Evolutionary conservation across 2,113 vertebrate genomes (phyloP).

Genomic region (Nothoprocta pentlandii): DNA sequence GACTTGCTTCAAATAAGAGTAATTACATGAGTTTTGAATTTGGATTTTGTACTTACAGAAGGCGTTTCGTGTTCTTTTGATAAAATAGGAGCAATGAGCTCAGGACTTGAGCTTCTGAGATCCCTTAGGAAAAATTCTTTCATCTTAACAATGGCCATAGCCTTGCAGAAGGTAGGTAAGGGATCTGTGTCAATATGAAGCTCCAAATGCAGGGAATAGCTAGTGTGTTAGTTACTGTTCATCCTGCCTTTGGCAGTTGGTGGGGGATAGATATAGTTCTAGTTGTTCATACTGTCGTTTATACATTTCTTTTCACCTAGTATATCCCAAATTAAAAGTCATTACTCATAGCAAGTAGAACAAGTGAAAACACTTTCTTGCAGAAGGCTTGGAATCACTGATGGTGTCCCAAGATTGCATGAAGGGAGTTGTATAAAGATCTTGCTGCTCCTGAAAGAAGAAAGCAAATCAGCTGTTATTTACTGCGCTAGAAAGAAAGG

Average conservation of each 20-base stretch:
- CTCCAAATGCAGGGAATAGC: background rate
- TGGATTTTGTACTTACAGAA: background rate
- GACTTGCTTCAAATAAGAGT: background rate
- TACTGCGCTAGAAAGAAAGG: background rate
- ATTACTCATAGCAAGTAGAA: background rate
- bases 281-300: background rate
- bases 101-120: background rate
- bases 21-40: background rate
- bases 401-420: background rate
- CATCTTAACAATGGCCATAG: background rate
- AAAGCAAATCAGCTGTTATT: background rate
- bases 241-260: background rate
- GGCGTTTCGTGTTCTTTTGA: background rate
- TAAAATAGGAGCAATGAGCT: conserved; percentile 1
- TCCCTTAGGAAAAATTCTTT: background rate
- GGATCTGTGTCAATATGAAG: background rate
- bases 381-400: background rate
- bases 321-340: background rate
- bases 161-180: background rate
- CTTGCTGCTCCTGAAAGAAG: background rate
- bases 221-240: background rate
- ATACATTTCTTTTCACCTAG: background rate
- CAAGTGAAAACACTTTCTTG: background rate
- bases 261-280: background rate
- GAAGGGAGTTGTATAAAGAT: background rate